phyloP scores from a whole-genome alignment of 2,113 vertebrate species.

The Caretta caretta region DNA sequence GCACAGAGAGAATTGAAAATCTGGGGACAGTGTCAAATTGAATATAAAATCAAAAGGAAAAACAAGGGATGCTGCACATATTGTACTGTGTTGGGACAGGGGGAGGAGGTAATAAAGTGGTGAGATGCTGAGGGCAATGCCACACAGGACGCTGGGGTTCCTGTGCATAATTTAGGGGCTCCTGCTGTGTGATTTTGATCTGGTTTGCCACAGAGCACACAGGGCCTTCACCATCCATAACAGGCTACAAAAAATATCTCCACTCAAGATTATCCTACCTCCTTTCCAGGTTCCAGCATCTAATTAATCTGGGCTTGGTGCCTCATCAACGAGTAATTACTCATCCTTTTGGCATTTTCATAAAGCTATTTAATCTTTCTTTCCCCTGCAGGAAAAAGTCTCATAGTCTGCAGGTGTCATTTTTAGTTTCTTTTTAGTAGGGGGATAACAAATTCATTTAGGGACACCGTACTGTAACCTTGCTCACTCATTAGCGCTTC shows the following conservation, averaged over 20 bases:
- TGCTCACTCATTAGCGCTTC: slow-evolving; percentile 54
- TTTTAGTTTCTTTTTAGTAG: slow-evolving; percentile 55
- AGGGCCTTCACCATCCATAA: neutral
- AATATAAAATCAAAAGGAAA: neutral
- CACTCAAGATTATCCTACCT: neutral
- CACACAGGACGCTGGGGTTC: neutral
- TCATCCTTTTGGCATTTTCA: slow-evolving; percentile 51
- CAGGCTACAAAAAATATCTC: neutral
- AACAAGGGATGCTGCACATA: neutral
- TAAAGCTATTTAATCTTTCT: slow-evolving; percentile 48
- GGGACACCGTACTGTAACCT: slow-evolving; percentile 40
- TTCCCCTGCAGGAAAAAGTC: slow-evolving; percentile 38
- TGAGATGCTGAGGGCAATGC: neutral
- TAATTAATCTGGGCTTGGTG: slow-evolving; percentile 23
- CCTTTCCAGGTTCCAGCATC: neutral
- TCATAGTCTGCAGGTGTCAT: slow-evolving; percentile 39
- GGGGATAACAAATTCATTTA: slow-evolving; percentile 27
- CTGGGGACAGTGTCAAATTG: neutral
- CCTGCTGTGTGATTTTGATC: neutral
- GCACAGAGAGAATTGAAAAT: neutral
- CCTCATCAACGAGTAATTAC: slow-evolving; percentile 37
- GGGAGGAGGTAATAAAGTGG: neutral
- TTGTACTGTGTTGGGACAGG: neutral
- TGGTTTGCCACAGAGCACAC: neutral
- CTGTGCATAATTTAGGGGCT: neutral